Evolutionary conservation across 2,888 invertebrate species (phyloP).

Genomic region (Liopterus haemorrhoidalis): DNA sequence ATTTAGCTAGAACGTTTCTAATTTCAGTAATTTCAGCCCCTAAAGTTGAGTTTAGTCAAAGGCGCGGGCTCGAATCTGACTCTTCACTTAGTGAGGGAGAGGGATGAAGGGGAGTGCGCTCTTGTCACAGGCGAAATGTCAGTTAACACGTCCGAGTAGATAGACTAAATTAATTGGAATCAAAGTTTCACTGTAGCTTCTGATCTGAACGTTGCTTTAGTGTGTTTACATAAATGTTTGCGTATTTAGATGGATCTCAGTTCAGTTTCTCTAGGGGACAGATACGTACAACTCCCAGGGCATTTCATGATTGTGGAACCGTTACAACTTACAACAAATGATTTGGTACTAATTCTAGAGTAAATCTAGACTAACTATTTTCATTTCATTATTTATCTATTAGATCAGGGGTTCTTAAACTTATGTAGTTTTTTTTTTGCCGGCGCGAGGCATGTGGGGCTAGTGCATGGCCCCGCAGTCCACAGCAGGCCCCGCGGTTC

Average conservation of each 20-base stretch:
- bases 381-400: too few relatives aligned
- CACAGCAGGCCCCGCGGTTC: too few relatives aligned
- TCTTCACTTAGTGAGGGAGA: neutral
- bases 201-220: conserved; percentile 34
- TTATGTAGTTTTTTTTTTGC: too few relatives aligned
- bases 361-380: too few relatives aligned
- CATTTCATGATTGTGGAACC: too few relatives aligned
- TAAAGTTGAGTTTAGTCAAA: conserved; percentile 18
- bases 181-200: conserved; percentile 46
- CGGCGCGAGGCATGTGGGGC: too few relatives aligned
- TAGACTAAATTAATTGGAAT: conserved; percentile 45
- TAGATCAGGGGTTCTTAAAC: too few relatives aligned
- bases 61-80: conserved; percentile 2
- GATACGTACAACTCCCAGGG: too few relatives aligned
- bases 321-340: too few relatives aligned
- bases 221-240: conserved; percentile 7
- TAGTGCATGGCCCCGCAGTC: too few relatives aligned
- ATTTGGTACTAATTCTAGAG: too few relatives aligned
- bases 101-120: neutral
- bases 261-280: too few relatives aligned
- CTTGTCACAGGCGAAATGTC: neutral
- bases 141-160: conserved; percentile 1
- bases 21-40: conserved; percentile 34
- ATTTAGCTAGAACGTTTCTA: conserved; percentile 43
- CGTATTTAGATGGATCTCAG: neutral